Evolutionary conservation across 2,113 vertebrate species (phyloP).

Genomic region (Cardinalis cardinalis): DNA sequence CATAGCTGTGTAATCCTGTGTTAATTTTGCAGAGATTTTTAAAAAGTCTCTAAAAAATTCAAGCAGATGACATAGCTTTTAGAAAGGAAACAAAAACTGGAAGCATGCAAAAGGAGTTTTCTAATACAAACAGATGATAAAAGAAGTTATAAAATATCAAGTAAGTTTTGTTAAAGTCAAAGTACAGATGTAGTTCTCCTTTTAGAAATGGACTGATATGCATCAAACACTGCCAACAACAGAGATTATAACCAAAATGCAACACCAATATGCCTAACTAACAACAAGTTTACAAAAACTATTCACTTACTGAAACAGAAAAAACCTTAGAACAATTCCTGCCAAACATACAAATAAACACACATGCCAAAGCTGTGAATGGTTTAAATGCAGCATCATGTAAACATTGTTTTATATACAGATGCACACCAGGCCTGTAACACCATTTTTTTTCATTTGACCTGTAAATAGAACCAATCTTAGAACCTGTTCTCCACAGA

Average conservation of each 20-base stretch:
- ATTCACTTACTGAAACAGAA: neutral
- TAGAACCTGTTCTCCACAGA: neutral
- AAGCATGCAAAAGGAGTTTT: neutral
- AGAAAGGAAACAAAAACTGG: neutral
- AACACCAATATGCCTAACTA: neutral
- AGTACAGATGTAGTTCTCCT: neutral
- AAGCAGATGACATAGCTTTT: neutral
- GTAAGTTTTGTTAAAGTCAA: neutral
- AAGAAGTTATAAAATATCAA: neutral
- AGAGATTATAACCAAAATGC: neutral
- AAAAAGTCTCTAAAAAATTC: neutral
- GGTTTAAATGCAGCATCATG: neutral
- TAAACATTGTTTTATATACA: neutral
- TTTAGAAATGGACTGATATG: neutral
- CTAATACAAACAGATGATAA: neutral
- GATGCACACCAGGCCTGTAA: neutral
- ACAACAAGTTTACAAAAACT: neutral
- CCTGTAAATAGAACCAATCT: neutral
- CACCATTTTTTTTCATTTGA: neutral
- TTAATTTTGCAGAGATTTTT: neutral
- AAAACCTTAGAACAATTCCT: neutral
- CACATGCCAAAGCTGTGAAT: neutral
- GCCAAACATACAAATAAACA: slow-evolving; percentile 31
- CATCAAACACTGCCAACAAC: neutral
- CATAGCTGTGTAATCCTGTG: neutral